Base-by-base conservation (phyloP, 2,888 invertebrate species). In the Antitype chi region DNA sequence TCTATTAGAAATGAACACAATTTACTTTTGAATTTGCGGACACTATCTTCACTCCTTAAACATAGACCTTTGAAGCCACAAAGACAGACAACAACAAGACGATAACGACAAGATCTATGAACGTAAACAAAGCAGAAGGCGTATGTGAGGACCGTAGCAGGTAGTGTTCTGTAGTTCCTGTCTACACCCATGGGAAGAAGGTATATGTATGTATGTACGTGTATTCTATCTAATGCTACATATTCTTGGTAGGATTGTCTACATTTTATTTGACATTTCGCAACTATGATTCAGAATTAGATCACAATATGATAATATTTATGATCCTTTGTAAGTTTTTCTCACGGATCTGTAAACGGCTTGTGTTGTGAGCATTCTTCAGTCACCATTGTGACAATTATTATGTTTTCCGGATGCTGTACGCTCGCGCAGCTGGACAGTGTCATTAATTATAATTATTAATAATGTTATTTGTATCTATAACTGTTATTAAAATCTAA, bases 301-400 rank as follows among this genome's bases (percentile, higher is more conserved):
- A 82, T 66, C 69, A 72, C 9, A 55, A n/a, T 53, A 57, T 43
- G 55, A 32, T 55, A 69, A 60, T 47, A 55, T 53, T 47, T 32
- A 70, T 49, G 20, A 67, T 68, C 59, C 53, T 66, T 70, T 71
- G 38, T 74, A 28, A 49, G 62, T 75, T 81, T 81, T 84, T 84
- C 81, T 81, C 81, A 84, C 84, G 81, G 70, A 73, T 60, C 77
- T 68, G 13, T 38, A 70, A 66, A 84, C 20, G 73, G 71, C 32
- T 74, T 55, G 32, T 74, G 25, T 53, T 71, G 47, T 67, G 1
- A 64, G 25, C 76, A 76, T 76, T 83, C 83, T 79, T 72, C 64
- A 66, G 47, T 32, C 77, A 55, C 69, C 43, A 32, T 71, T 82
- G 78, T 82, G 76, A 74, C 76, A 74, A 78, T 74, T 76, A 72